Conservation (phyloP, 2,888 invertebrate genomes). For the Nasonovia ribisnigri region DNA sequence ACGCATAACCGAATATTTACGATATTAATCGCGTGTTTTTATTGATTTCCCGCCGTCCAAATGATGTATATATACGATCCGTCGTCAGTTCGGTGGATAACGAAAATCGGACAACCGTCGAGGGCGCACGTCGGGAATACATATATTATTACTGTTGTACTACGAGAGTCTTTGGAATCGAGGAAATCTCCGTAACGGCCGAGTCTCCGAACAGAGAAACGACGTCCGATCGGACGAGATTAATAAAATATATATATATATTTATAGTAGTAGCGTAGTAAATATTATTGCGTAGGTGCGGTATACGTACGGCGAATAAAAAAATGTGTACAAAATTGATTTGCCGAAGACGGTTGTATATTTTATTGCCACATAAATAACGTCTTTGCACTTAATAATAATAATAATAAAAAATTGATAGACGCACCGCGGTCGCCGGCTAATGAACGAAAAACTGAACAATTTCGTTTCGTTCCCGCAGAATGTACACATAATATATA, state of each 20-base stretch:
- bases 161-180: neutral
- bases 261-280: too few species aligned
- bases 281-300: neutral
- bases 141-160: neutral
- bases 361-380: conserved; percentile 5
- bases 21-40: too few species aligned
- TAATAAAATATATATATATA: neutral
- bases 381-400: neutral
- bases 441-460: neutral
- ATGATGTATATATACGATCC: too few species aligned
- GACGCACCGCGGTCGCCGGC: neutral
- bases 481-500: neutral
- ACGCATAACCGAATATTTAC: too few species aligned
- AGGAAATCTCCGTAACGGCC: neutral
- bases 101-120: neutral
- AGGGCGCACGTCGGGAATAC: neutral
- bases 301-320: neutral
- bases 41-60: too few species aligned
- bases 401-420: neutral
- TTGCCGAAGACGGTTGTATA: neutral
- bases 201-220: neutral
- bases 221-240: neutral
- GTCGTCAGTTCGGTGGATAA: neutral
- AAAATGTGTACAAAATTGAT: neutral
- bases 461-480: neutral